Evolutionary conservation across 2,888 invertebrate genomes (phyloP).

Genomic region (Mellilla xanthometata): DNA sequence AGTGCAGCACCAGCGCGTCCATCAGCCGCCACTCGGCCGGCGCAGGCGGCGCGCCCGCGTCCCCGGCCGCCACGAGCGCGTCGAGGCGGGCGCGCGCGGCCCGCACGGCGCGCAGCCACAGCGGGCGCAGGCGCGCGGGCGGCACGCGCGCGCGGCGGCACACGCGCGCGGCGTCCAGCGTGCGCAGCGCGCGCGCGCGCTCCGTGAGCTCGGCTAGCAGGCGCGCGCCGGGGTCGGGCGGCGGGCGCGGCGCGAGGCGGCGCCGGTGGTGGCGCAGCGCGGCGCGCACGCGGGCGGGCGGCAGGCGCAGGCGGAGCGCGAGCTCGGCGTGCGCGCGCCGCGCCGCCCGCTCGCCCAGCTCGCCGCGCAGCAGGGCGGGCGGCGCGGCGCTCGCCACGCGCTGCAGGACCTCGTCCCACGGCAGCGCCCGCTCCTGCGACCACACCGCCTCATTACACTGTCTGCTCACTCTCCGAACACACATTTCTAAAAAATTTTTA

Average conservation of each 20-base stretch:
- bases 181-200: neutral
- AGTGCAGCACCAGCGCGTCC: neutral
- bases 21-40: neutral
- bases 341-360: neutral
- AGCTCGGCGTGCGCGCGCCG: neutral
- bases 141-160: neutral
- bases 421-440: too few relatives aligned
- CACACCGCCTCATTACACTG: too few relatives aligned
- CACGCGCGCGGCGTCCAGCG: neutral
- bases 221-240: neutral
- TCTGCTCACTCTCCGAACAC: too few relatives aligned
- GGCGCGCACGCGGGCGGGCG: neutral
- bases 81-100: neutral
- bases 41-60: neutral
- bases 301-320: neutral
- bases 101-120: neutral
- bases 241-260: neutral
- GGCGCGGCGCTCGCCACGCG: too few relatives aligned
- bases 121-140: neutral
- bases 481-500: too few relatives aligned
- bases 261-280: neutral
- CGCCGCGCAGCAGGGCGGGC: too few relatives aligned
- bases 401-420: too few relatives aligned
- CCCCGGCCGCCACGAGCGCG: neutral
- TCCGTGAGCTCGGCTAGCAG: neutral